A percentile compares a stretch with the other conserved stretches of the same genome.
These are phyloP conservation scores for Pseudotriccus pelzelni DNA, from an alignment of 2,797 vertebrate genomes.

Conservation along the genomic window DNA sequence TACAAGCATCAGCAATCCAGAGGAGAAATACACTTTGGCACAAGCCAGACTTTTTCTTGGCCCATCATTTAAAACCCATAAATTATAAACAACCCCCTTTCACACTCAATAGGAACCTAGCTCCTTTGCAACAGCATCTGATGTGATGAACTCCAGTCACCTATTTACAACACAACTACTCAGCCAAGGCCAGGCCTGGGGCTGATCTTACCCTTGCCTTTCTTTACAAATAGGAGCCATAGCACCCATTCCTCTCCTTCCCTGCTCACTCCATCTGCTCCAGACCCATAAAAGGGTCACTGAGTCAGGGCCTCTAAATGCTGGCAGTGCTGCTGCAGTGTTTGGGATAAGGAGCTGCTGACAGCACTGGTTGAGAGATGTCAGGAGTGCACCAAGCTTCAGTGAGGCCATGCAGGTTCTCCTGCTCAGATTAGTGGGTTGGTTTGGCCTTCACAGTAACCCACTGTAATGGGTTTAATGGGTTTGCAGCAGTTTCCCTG, in stretches of 20 bases:
- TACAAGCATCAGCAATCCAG: constrained; percentile 42
- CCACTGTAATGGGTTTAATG: background rate
- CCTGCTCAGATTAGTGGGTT: background rate
- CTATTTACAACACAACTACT: background rate
- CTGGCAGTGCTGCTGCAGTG: background rate
- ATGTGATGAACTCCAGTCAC: background rate
- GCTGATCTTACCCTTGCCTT: background rate
- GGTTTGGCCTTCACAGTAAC: background rate
- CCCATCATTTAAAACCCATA: constrained; percentile 88
- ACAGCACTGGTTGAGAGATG: background rate
- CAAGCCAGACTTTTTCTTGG: constrained; percentile 46
- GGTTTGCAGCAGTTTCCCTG: rapidly evolving
- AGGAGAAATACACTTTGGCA: constrained; percentile 46
- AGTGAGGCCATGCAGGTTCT: background rate
- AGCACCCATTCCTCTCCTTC: background rate
- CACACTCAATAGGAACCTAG: constrained; percentile 84
- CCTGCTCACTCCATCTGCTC: background rate
- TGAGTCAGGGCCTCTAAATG: background rate
- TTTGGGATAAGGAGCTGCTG: background rate
- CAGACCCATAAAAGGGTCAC: background rate
- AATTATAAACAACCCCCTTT: constrained; percentile 91
- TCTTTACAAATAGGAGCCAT: background rate
- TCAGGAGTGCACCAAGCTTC: rapidly evolving
- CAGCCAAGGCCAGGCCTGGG: background rate
- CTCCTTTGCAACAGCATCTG: constrained; percentile 62